A percentile compares a stretch with the other conserved stretches of the same genome.
These are phyloP conservation scores for Gila robusta DNA, from an alignment of 2,797 vertebrate genomes.

Conservation along the genomic window DNA sequence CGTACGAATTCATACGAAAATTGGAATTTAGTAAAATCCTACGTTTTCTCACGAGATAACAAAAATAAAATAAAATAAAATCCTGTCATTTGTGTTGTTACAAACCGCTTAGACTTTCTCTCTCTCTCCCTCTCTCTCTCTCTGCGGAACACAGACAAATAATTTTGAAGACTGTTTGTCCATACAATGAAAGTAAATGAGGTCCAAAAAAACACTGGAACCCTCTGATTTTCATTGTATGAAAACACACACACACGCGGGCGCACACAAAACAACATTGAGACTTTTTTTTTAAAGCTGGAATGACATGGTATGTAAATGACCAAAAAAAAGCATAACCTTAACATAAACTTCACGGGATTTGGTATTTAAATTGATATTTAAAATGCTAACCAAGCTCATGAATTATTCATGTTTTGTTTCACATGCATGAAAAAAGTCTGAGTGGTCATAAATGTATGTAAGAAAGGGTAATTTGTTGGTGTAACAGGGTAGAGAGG, in stretches of 20 bases:
- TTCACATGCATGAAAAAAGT: constrained; percentile 12
- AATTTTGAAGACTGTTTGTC: not conserved
- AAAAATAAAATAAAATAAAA: no score
- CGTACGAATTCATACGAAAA: not conserved
- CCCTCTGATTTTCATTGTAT: not conserved
- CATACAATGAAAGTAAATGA: not conserved
- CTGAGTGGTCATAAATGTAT: not conserved
- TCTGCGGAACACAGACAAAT: not conserved
- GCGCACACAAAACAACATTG: not conserved
- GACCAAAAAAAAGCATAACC: not conserved
- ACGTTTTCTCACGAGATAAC: not conserved
- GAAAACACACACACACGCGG: not conserved
- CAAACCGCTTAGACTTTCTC: not conserved
- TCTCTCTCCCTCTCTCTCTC: no score
- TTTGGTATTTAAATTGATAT: constrained; percentile 25
- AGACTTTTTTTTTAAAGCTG: not conserved
- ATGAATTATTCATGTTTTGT: constrained; percentile 24
- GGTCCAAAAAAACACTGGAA: not conserved
- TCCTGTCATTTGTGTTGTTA: not conserved
- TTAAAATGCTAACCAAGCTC: constrained; percentile 23
- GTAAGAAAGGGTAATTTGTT: not conserved
- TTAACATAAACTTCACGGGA: not conserved
- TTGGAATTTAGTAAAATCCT: not conserved
- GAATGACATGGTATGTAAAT: not conserved
- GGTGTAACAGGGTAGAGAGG: not conserved